Percentiles rank a stretch among this genome's conserved stretches.
These are phyloP conservation scores for Drosophila parthenogenetica DNA, from an alignment of 2,888 invertebrate species.

Conservation along the genomic window DNA sequence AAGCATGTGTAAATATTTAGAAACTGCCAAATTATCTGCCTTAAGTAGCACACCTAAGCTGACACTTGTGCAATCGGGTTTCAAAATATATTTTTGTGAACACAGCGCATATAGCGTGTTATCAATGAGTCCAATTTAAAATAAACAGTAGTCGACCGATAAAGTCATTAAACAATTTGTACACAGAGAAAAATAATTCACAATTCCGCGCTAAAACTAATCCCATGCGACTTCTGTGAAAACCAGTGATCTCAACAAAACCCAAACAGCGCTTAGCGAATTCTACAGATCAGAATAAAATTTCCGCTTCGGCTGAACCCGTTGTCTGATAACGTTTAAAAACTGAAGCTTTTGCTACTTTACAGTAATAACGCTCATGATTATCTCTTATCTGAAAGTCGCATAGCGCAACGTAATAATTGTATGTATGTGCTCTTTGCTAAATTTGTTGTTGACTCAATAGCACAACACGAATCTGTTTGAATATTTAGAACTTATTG, in stretches of 20 bases:
- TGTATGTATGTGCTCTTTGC: conserved; percentile 9
- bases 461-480: conserved; percentile 7
- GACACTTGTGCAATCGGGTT: neutral
- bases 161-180: conserved; percentile 15
- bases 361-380: neutral
- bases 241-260: conserved; percentile 3
- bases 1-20: neutral
- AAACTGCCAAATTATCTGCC: neutral
- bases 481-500: conserved; percentile 12
- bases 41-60: neutral
- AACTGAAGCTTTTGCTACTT: conserved; percentile 25
- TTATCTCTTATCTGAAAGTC: conserved; percentile 36
- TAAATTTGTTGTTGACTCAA: conserved; percentile 33
- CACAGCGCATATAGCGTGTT: conserved; percentile 19
- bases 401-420: conserved; percentile 50
- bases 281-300: conserved; percentile 1
- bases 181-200: neutral
- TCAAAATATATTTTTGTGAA: neutral
- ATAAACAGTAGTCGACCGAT: conserved; percentile 8
- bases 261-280: conserved; percentile 1
- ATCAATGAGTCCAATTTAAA: conserved; percentile 36
- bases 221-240: neutral
- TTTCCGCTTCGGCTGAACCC: conserved; percentile 40
- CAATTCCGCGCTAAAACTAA: too few species aligned
- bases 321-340: conserved; percentile 17